phyloP scores from a whole-genome alignment of 2,888 invertebrate genomes.

The Lasiommata megera region DNA sequence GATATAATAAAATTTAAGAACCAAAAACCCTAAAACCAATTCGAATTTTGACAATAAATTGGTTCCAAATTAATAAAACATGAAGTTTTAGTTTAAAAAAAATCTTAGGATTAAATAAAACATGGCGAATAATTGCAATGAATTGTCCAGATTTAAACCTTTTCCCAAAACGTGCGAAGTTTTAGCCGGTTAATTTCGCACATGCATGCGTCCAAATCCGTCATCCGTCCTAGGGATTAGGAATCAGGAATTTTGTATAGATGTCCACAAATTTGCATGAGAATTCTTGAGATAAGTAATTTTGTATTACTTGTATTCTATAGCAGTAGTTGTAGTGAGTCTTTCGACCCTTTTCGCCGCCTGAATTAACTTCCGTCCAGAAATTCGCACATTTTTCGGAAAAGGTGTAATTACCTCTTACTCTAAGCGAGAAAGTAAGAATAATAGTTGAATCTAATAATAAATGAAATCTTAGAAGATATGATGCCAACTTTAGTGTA shows the following conservation, averaged over 20 bases:
- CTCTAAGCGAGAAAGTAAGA: not conserved
- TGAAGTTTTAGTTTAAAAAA: not conserved
- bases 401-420: not conserved
- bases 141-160: conserved; percentile 6
- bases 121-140: not conserved
- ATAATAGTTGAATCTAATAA: conserved; percentile 5
- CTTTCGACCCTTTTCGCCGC: no score
- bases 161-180: not conserved
- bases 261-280: no score
- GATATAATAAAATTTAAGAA: not conserved
- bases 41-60: not conserved
- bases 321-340: no score
- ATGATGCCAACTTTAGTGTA: not conserved
- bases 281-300: no score
- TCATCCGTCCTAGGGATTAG: no score
- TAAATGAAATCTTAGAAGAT: not conserved
- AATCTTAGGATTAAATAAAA: not conserved
- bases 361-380: not conserved
- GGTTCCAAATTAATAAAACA: not conserved
- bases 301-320: no score
- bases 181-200: not conserved
- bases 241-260: no score
- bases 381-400: not conserved
- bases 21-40: not conserved
- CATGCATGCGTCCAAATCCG: no score